These are phyloP conservation scores for Porites rus DNA, from an alignment of 92 coral and sea anemone genomes.

Conservation along the genomic window DNA sequence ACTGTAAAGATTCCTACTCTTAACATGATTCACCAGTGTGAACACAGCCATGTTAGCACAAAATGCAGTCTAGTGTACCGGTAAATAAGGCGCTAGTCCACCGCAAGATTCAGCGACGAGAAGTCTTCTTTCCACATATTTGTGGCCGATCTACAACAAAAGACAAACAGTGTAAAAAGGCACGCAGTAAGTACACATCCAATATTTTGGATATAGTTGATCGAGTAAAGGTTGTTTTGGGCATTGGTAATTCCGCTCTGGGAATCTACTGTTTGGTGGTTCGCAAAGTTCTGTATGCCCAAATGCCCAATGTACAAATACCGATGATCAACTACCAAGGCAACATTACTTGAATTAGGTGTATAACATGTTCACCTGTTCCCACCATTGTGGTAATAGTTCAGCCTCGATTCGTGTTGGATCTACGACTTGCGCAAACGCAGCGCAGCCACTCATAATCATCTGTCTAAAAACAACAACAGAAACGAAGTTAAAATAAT, in stretches of 20 bases:
- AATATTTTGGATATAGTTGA: too few relatives aligned
- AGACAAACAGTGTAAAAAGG: background rate
- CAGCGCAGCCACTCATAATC: constrained; percentile 99
- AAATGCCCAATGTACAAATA: too few relatives aligned
- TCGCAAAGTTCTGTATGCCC: too few relatives aligned
- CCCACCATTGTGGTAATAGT: constrained; percentile 97
- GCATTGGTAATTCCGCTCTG: too few relatives aligned
- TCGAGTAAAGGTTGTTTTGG: too few relatives aligned
- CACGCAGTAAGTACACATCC: background rate
- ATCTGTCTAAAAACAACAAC: constrained; percentile 72
- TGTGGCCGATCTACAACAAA: constrained; percentile 85
- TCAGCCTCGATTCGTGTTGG: constrained; percentile 96
- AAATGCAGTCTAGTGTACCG: constrained; percentile 54
- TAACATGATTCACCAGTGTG: background rate
- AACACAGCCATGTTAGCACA: background rate
- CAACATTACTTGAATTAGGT: too few relatives aligned
- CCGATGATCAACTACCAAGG: too few relatives aligned
- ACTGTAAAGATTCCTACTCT: too few relatives aligned
- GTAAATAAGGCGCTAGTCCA: constrained; percentile 86
- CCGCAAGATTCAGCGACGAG: constrained; percentile 99
- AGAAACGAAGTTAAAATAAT: background rate
- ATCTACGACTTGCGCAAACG: constrained; percentile 96
- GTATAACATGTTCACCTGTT: constrained; percentile 69
- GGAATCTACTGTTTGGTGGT: too few relatives aligned
- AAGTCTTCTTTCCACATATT: constrained; percentile 88